Conservation (phyloP, 2,888 invertebrate genomes). For the Lycaena phlaeas region DNA sequence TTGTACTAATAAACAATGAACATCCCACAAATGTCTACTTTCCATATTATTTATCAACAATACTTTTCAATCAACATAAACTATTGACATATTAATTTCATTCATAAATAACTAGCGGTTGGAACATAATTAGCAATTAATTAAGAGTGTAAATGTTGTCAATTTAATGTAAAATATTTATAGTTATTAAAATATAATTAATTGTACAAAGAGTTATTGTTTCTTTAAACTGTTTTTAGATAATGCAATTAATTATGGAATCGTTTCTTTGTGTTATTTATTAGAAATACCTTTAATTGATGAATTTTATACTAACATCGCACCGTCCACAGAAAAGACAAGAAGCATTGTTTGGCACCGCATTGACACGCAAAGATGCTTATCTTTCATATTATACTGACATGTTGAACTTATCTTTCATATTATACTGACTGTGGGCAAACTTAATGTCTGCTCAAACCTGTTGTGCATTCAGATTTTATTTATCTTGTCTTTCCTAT, state of each 20-base stretch:
- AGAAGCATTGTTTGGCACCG: too few relatives aligned
- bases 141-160: constrained; percentile 2
- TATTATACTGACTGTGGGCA: too few relatives aligned
- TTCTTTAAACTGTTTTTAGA: not conserved
- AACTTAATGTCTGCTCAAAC: too few relatives aligned
- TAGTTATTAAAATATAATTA: not conserved
- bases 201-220: not conserved
- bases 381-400: too few relatives aligned
- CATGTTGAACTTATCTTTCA: too few relatives aligned
- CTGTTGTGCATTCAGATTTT: too few relatives aligned
- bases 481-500: too few relatives aligned
- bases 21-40: not conserved
- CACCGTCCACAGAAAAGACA: too few relatives aligned
- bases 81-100: not conserved
- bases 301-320: not conserved
- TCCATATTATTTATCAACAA: not conserved
- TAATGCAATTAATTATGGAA: not conserved
- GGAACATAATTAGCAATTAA: constrained; percentile 8
- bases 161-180: constrained; percentile 1
- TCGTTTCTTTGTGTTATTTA: not conserved
- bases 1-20: not conserved
- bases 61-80: not conserved
- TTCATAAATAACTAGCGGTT: constrained; percentile 1
- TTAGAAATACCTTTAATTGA: not conserved
- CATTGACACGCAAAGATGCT: too few relatives aligned